A percentile compares a stretch with the other conserved stretches of the same genome.
These are phyloP conservation scores for Phyto melanocephala DNA, from an alignment of 2,888 invertebrate genomes.

Conservation along the genomic window DNA sequence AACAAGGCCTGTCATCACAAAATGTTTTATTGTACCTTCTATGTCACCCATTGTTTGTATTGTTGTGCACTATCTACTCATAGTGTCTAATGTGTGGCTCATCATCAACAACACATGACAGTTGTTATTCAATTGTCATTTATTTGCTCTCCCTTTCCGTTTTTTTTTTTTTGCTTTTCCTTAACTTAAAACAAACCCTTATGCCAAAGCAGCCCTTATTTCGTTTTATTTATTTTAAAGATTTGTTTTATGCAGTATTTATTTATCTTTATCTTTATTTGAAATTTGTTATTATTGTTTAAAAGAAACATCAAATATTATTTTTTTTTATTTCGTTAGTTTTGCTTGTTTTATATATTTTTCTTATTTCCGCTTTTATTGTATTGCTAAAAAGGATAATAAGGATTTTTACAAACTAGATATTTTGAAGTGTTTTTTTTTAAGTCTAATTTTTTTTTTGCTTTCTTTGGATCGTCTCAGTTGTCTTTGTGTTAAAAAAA, in stretches of 20 bases:
- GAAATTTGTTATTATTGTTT: slow-evolving; percentile 34
- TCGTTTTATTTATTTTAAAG: slow-evolving; percentile 33
- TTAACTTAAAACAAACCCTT: background rate
- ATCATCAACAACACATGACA: slow-evolving; percentile 50
- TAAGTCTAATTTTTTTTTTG: background rate
- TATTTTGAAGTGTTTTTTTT: slow-evolving; percentile 25
- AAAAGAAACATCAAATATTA: slow-evolving; percentile 17
- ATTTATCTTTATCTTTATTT: background rate
- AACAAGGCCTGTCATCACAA: slow-evolving; percentile 54
- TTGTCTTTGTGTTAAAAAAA: background rate
- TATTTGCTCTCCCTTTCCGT: background rate
- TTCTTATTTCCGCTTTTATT: slow-evolving; percentile 34
- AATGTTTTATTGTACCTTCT: slow-evolving; percentile 31
- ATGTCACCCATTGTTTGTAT: background rate
- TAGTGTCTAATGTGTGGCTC: slow-evolving; percentile 17
- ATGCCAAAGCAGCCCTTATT: slow-evolving; percentile 11
- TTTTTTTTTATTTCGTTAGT: slow-evolving; percentile 47
- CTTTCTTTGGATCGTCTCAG: background rate
- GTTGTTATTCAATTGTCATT: slow-evolving; percentile 58
- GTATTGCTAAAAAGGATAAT: slow-evolving; percentile 24
- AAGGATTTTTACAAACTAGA: slow-evolving; percentile 35
- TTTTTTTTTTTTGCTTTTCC: background rate
- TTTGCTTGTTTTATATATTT: background rate
- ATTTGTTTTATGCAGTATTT: background rate
- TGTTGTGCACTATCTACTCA: background rate